Evolutionary conservation across 2,888 invertebrate genomes (phyloP), one percentile per base, ranked within the genome.

Genomic region (Dioctria rufipes): DNA sequence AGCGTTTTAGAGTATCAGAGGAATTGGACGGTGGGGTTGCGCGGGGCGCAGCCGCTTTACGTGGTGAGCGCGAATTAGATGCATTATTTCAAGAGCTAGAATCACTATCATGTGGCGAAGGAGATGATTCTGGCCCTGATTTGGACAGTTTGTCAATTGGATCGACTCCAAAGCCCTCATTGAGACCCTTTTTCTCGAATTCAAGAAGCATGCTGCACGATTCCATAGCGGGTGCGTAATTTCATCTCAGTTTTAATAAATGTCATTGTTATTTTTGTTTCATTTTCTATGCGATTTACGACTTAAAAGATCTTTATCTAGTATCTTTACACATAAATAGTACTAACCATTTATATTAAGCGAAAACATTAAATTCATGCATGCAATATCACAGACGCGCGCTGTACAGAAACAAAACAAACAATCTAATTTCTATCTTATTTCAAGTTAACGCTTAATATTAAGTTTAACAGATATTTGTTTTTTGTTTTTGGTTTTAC

Each of bases 1-100:
- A 96, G 87, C 94, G 97, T 86, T 99, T 99, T 91, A 94, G 96
- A 85, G 95, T 96, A 83, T 95, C 96, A 60, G 98, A 98, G 88
- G 97, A 98, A 86, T 90, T 96, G 87, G 95, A 95, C 86, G 92
- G 93, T 25, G 92, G 93, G 67, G 91, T 91, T 3, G 88, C 91
- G 60, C 88, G 92, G 43, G 93, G 92, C 84, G 90, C 93, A 75
- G 89, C 90, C 66, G 90, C 92, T 80, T 85, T 92, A 81, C 94
- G 94, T 83, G 95, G 95, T 78, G 95, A 95, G 85, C 93, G 95
- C 87, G 96, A 96, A 88, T 95, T 97, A 87, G 98, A 98, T 88
- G 97, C 98, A 86, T 91, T 98, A 80, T 95, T 99, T 90, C 94
- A 99, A 91, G 98, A 99, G 89, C 90, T 99, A 84, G 98, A 98